Base-by-base conservation (phyloP, 1,140 invertebrate genomes). In the Drosophila arizonae region DNA sequence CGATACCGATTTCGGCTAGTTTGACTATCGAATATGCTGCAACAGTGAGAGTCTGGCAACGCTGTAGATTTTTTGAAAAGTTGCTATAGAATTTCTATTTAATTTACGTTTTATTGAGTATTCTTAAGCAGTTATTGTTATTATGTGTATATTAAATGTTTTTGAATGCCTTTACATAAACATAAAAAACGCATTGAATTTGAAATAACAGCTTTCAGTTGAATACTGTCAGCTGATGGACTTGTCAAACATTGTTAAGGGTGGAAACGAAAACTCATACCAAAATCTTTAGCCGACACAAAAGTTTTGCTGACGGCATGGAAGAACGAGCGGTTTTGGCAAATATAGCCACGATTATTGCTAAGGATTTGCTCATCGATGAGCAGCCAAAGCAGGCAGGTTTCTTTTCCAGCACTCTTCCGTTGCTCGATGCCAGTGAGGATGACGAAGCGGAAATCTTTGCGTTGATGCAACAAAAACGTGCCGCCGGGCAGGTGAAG, bases 321-420 rank as follows among this genome's bases (percentile, higher is more conserved):
- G 90, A 91, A 39, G 87, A 91, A 62, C 90, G 77, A 17, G 89
- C 85, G 17, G 61, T 91, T 9, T 67, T 91, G 55, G 76, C 86
- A n/a, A 91, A 91, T 65, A 90, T 91, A n/a, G 82, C 90, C 3
- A 81, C 89, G 30, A 91, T 91, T 55, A 76, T 91, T 45, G 79
- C 80, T 17, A 91, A 91, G 64, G 90, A 91, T 63, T 11, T 91
- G 41, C 75, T 90, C 11, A 76, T 90, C 17, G 90, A 91, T 65
- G 74, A 82, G 28, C 63, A 64, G 10, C 55, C 76, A 21, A 76
- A 21, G 8, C 57, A 41, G 6, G 11, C 17, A 24, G 8, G 43
- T n/a, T 6, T 51, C 13, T 72, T 63, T 11, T 8, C 61, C 15
- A 26, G 24, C 11, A 62, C 21, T 26, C 79, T 55, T 67, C 69